These are phyloP conservation scores for Hydriomena furcata DNA, from an alignment of 2,888 invertebrate genomes.

Conservation along the genomic window DNA sequence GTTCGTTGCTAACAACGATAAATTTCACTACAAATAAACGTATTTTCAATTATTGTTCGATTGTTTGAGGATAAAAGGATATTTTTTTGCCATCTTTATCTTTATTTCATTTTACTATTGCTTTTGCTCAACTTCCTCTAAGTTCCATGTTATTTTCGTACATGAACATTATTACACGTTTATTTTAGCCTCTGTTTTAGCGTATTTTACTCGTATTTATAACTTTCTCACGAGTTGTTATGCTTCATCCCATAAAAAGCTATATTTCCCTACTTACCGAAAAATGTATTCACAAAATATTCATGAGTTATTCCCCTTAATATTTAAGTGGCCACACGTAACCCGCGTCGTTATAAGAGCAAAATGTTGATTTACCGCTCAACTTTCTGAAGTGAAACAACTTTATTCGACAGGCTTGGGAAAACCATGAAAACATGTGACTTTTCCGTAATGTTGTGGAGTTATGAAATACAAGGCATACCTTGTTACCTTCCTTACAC, in stretches of 20 bases:
- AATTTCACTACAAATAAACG: conserved; percentile 54
- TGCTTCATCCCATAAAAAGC: conserved; percentile 22
- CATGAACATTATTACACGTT: not conserved
- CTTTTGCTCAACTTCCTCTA: too few species aligned
- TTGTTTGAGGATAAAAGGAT: not conserved
- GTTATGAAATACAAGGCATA: too few species aligned
- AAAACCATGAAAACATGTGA: conserved; percentile 38
- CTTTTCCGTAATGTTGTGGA: conserved; percentile 34
- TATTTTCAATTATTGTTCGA: conserved; percentile 46
- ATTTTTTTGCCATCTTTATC: not conserved
- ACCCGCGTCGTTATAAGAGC: conserved; percentile 36
- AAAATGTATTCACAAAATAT: conserved; percentile 33
- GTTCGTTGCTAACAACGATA: conserved; percentile 58
- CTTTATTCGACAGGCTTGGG: conserved; percentile 35
- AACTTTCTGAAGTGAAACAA: conserved; percentile 42
- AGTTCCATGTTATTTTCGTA: too few species aligned
- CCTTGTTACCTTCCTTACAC: too few species aligned
- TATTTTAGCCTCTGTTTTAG: not conserved
- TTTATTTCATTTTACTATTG: too few species aligned
- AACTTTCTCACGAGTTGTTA: conserved; percentile 1
- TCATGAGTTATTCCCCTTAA: conserved; percentile 33
- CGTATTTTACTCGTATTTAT: conserved; percentile 5
- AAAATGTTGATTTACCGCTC: conserved; percentile 43
- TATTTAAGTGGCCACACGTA: conserved; percentile 36
- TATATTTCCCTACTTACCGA: conserved; percentile 21